These are phyloP conservation scores for Gallinago media DNA, from an alignment of 2,113 vertebrate species.

Conservation along the genomic window DNA sequence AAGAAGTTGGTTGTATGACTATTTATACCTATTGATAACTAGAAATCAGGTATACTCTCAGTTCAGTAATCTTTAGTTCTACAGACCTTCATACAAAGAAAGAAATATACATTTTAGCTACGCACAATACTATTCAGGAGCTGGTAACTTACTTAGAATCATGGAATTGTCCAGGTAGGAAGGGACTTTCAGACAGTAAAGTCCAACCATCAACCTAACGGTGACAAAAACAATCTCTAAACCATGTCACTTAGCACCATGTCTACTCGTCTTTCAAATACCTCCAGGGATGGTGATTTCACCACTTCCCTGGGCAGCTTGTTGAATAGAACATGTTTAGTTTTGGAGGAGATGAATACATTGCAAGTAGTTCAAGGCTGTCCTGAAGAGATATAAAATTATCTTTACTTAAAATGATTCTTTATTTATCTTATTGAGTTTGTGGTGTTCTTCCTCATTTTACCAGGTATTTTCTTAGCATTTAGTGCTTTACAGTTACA, in stretches of 20 bases:
- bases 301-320: no score
- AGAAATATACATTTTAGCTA: not conserved
- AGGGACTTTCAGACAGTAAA: no score
- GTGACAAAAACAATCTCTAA: no score
- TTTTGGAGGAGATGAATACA: not conserved
- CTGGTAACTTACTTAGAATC: not conserved
- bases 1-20: not conserved
- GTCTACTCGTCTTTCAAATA: no score
- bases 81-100: not conserved
- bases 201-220: no score
- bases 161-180: no score
- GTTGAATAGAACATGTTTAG: not conserved
- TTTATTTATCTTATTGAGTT: not conserved
- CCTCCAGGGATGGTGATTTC: no score
- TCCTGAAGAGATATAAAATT: not conserved
- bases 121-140: not conserved
- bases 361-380: not conserved
- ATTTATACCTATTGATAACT: not conserved
- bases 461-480: not conserved
- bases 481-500: no score
- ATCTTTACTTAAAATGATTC: not conserved
- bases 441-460: not conserved
- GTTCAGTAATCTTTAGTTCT: not conserved
- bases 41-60: not conserved
- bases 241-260: no score